phyloP scores from a whole-genome alignment of 2,888 invertebrate species.

The Hesperia comma region DNA sequence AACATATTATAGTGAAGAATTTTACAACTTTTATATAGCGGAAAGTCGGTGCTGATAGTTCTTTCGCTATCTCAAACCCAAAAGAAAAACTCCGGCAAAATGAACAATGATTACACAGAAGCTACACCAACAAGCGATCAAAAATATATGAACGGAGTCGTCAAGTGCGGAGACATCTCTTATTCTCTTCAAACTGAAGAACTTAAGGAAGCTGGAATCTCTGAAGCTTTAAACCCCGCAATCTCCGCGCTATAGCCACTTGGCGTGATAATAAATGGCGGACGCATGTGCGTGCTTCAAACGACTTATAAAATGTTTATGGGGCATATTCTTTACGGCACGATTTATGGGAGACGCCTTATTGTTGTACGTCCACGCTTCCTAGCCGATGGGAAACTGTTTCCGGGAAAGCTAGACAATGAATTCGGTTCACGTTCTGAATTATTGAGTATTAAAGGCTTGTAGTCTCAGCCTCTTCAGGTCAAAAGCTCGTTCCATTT shows the following conservation, averaged over 20 bases:
- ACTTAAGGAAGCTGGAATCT: constrained; percentile 13
- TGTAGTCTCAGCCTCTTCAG: background rate
- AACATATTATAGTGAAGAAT: no score
- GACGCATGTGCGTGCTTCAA: constrained; percentile 54
- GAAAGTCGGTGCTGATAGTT: no score
- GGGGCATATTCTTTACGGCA: constrained; percentile 55
- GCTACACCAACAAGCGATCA: background rate
- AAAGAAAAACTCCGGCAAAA: no score
- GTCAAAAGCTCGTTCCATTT: background rate
- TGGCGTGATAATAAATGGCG: constrained; percentile 40
- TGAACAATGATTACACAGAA: no score
- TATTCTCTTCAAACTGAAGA: background rate
- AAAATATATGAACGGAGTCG: background rate
- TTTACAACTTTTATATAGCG: no score
- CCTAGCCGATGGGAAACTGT: constrained; percentile 7
- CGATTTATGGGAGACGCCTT: constrained; percentile 51
- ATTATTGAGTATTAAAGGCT: constrained; percentile 9
- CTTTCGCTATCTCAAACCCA: no score
- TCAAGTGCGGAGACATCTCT: background rate
- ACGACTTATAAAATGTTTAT: constrained; percentile 68
- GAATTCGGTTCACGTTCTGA: constrained; percentile 5
- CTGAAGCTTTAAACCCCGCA: constrained; percentile 18
- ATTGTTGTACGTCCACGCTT: constrained; percentile 42
- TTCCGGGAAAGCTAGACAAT: constrained; percentile 1
- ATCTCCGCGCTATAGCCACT: constrained; percentile 21